Percentiles rank a stretch among this genome's conserved stretches.
Conservation (phyloP, 92 coral and sea anemone species). For the Micromussa lordhowensis region DNA sequence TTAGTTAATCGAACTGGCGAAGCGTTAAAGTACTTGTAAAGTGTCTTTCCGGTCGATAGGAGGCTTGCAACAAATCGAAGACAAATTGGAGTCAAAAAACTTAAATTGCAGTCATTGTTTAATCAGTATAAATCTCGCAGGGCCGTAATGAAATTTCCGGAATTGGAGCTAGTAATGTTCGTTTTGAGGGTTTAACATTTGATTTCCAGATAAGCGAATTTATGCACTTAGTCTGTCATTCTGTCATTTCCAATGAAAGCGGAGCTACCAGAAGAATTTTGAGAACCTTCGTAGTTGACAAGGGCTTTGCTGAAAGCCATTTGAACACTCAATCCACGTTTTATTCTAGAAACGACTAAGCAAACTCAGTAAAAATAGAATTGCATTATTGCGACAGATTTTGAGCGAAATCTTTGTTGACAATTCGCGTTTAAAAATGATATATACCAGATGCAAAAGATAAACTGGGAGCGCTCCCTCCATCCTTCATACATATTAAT, state of each 20-base stretch:
- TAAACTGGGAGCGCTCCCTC: not conserved
- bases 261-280: not conserved
- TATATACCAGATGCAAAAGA: not conserved
- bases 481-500: not conserved
- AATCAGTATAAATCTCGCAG: conserved; percentile 12
- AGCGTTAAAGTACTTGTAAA: conserved; percentile 40
- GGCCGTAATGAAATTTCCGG: conserved; percentile 28
- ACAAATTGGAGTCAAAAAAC: conserved; percentile 14
- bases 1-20: not conserved
- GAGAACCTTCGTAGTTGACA: not conserved
- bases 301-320: no score
- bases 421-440: not conserved
- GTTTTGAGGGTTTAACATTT: conserved; percentile 17
- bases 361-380: not conserved
- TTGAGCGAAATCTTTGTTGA: not conserved
- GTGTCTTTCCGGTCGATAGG: conserved; percentile 18
- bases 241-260: not conserved
- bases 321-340: not conserved
- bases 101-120: not conserved
- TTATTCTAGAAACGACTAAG: conserved; percentile 1
- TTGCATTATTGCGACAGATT: not conserved
- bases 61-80: conserved; percentile 14
- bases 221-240: not conserved
- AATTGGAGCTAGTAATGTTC: not conserved
- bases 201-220: conserved; percentile 27